These are phyloP conservation scores for Engraulis encrasicolus DNA, from an alignment of 2,113 vertebrate species.

Conservation along the genomic window DNA sequence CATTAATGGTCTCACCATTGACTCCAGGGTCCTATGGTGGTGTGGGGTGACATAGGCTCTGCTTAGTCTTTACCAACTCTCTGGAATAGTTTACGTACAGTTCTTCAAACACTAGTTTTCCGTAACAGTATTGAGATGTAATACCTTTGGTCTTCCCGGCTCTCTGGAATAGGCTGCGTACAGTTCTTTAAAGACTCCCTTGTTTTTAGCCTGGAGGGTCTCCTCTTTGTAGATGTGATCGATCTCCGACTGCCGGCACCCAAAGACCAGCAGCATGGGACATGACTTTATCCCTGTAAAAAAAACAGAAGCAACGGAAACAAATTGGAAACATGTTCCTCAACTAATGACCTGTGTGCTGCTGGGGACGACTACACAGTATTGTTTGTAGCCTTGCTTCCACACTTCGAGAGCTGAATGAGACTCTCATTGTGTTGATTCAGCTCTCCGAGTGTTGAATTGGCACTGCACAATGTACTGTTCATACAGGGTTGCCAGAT, in stretches of 20 bases:
- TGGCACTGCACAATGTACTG: too few relatives aligned
- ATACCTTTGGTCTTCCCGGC: constrained; percentile 96
- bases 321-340: not conserved
- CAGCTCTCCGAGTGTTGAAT: too few relatives aligned
- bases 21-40: too few relatives aligned
- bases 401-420: too few relatives aligned
- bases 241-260: constrained; percentile 92
- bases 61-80: constrained; percentile 96
- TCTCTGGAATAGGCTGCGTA: constrained; percentile 95
- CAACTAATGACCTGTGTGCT: not conserved
- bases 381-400: too few relatives aligned
- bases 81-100: constrained; percentile 94
- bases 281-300: constrained; percentile 83
- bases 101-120: constrained; percentile 84
- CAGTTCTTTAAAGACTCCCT: constrained; percentile 91
- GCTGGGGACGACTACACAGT: too few relatives aligned
- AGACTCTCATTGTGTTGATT: too few relatives aligned
- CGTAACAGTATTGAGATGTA: too few relatives aligned
- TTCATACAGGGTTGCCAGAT: too few relatives aligned
- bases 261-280: constrained; percentile 95
- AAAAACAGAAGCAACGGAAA: too few relatives aligned
- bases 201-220: constrained; percentile 89
- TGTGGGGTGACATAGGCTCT: too few relatives aligned
- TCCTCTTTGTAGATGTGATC: constrained; percentile 98
- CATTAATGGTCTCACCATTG: too few relatives aligned